These are phyloP conservation scores for Mormyrops attenuatus DNA, from an alignment of 2,797 vertebrate species.

Conservation along the genomic window DNA sequence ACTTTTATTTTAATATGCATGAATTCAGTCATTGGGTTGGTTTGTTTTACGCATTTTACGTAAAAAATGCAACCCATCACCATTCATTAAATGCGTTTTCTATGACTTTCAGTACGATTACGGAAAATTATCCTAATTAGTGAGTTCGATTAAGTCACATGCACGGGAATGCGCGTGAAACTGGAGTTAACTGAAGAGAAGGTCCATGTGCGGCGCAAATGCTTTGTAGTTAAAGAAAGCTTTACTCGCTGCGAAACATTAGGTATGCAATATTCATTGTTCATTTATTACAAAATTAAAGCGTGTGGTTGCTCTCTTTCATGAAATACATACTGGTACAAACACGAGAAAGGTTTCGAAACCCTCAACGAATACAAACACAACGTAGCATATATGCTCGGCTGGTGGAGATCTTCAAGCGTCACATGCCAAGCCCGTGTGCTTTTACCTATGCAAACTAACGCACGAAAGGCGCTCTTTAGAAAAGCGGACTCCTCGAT, in stretches of 20 bases:
- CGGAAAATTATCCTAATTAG: background rate
- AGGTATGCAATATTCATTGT: conserved; percentile 66
- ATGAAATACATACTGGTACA: conserved; percentile 60
- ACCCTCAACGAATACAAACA: conserved; percentile 58
- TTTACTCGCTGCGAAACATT: conserved; percentile 25
- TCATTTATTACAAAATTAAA: conserved; percentile 67
- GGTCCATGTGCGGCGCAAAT: background rate
- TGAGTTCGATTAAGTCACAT: background rate
- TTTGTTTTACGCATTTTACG: background rate
- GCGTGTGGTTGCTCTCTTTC: conserved; percentile 58
- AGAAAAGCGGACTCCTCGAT: conserved; percentile 23
- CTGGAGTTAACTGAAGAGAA: background rate
- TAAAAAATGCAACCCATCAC: background rate
- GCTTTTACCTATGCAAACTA: conserved; percentile 63
- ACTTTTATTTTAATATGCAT: background rate
- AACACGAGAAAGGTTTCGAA: conserved; percentile 61
- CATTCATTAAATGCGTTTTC: background rate
- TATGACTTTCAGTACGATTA: background rate
- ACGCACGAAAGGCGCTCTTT: conserved; percentile 36
- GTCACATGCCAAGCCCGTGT: conserved; percentile 65
- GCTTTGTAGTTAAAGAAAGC: background rate
- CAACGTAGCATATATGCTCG: conserved; percentile 64
- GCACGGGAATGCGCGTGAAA: background rate
- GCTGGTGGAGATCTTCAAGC: conserved; percentile 58
- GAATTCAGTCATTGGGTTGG: background rate